phyloP scores from a whole-genome alignment of 2,113 vertebrate species.

The Callipepla squamata region DNA sequence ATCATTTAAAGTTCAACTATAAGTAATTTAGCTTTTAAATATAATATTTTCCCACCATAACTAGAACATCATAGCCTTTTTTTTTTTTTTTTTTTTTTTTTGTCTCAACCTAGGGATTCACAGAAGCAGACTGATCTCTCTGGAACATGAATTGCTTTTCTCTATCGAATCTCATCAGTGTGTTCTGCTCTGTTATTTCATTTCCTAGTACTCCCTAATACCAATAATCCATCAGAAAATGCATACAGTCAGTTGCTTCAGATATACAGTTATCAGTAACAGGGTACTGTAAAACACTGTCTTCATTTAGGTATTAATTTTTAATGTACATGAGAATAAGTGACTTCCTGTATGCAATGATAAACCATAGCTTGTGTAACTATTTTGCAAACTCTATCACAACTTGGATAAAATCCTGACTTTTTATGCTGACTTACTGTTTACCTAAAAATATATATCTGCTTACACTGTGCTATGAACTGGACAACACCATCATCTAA shows the following conservation, averaged over 20 bases:
- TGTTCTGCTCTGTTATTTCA: not conserved
- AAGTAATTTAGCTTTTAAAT: not conserved
- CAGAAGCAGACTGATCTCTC: not conserved
- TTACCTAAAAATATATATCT: not conserved
- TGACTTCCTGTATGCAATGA: not conserved
- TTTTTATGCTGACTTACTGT: not conserved
- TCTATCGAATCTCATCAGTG: not conserved
- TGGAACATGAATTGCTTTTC: not conserved
- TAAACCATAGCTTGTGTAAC: not conserved
- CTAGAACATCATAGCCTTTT: not conserved
- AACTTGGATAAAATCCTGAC: not conserved
- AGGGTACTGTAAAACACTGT: not conserved
- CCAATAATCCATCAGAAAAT: not conserved
- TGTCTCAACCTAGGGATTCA: not conserved
- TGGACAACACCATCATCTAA: not conserved
- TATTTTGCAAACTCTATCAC: not conserved
- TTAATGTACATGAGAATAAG: not conserved
- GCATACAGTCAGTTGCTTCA: not conserved
- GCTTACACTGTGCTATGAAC: not conserved
- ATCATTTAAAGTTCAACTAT: not conserved
- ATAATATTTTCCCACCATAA: not conserved
- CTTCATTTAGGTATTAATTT: not conserved
- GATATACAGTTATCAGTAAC: not conserved
- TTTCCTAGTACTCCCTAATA: not conserved
- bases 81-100: not conserved